Conservation (phyloP, 2,113 vertebrate species). For the Columba janthina region DNA sequence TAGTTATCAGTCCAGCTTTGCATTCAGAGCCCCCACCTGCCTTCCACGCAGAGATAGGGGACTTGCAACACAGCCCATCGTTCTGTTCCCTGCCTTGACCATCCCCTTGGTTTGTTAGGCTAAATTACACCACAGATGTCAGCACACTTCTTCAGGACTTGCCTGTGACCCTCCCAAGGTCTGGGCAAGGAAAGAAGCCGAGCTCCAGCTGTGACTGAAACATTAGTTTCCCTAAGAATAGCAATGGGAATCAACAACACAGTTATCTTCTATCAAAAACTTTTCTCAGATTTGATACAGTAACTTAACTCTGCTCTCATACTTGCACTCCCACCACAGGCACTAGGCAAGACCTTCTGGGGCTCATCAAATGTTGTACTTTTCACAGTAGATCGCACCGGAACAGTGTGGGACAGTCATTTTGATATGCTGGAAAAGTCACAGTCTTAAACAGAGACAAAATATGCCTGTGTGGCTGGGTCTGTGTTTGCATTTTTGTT, state of each 20-base stretch:
- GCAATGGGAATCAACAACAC: not conserved
- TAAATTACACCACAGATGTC: not conserved
- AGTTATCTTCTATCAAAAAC: not conserved
- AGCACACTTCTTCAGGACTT: not conserved
- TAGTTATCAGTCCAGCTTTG: not conserved
- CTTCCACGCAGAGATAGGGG: not conserved
- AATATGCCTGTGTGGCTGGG: not conserved
- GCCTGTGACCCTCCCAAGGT: not conserved
- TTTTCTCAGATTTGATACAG: not conserved
- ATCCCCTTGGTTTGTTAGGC: not conserved
- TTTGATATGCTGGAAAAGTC: not conserved
- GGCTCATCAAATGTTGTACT: not conserved
- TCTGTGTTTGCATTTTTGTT: not conserved
- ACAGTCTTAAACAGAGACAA: not conserved
- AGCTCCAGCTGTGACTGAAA: not conserved
- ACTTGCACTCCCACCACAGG: not conserved
- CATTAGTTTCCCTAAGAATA: not conserved
- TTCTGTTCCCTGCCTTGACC: rapidly evolving
- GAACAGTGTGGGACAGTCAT: not conserved
- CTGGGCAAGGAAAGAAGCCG: not conserved
- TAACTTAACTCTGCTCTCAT: not conserved
- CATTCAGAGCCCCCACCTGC: not conserved
- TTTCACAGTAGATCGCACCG: not conserved
- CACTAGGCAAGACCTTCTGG: not conserved
- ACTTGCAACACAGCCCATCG: rapidly evolving